Conservation (phyloP, 2,888 invertebrate species). For the Aleiodes alternator region DNA sequence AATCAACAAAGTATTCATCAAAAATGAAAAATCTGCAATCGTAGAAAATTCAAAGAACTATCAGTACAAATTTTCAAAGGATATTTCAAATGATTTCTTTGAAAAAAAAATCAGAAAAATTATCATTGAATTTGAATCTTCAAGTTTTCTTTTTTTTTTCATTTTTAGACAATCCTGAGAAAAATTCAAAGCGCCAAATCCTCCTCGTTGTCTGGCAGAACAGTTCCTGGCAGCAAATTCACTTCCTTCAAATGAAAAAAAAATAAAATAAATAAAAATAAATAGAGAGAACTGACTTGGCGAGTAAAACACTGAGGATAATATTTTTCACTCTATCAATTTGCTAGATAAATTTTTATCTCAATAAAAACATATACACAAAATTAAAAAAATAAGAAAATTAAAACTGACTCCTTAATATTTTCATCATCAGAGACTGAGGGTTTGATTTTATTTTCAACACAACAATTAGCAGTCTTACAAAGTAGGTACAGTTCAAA, state of each 20-base stretch:
- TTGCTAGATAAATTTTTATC: conserved; percentile 43
- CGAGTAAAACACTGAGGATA: neutral
- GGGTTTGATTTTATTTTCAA: conserved; percentile 59
- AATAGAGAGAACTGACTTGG: neutral
- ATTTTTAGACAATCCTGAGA: conserved; percentile 65
- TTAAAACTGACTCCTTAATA: conserved; percentile 21
- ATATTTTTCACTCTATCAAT: conserved; percentile 44
- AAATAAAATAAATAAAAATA: conserved; percentile 24
- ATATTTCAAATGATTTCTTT: no score
- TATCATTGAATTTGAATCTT: neutral
- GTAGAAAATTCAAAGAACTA: no score
- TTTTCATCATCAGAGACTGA: conserved; percentile 21
- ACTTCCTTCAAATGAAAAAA: conserved; percentile 59
- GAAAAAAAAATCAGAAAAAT: conserved; percentile 23
- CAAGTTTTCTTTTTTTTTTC: conserved; percentile 3
- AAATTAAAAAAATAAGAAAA: no score
- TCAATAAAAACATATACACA: conserved; percentile 40
- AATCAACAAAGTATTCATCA: no score
- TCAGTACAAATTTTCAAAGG: no score
- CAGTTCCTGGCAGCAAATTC: conserved; percentile 60
- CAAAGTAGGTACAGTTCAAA: conserved; percentile 66
- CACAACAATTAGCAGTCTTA: conserved; percentile 68
- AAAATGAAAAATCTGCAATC: no score
- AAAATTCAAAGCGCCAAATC: conserved; percentile 68
- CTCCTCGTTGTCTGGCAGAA: conserved; percentile 58